Percentiles rank a stretch among this genome's conserved stretches.
Conservation (phyloP, 1,140 invertebrate species). For the Panagrolaimus sp. region DNA sequence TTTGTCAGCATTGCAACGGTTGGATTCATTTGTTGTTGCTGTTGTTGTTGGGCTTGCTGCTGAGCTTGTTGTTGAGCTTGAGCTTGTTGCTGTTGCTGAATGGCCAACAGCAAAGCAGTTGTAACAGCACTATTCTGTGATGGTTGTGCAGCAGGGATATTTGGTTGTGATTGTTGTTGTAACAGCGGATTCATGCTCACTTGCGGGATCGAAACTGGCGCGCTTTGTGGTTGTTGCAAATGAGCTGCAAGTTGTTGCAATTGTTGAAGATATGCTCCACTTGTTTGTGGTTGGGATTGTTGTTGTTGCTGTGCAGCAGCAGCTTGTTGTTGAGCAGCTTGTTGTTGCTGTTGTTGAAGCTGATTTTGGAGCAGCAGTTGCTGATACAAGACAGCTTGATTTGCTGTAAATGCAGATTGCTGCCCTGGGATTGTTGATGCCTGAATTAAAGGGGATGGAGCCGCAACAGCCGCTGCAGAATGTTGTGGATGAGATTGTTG, state of each 20-base stretch:
- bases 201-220: too few species aligned
- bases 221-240: too few species aligned
- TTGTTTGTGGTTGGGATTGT: too few species aligned
- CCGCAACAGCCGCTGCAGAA: not conserved
- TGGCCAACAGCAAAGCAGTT: not conserved
- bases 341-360: constrained; percentile 1
- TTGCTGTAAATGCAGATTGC: not conserved
- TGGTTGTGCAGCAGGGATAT: not conserved
- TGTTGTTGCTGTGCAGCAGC: not conserved
- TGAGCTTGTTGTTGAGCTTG: constrained; percentile 3
- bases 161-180: not conserved
- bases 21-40: not conserved
- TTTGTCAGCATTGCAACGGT: not conserved
- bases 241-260: not conserved
- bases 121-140: not conserved
- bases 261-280: not conserved
- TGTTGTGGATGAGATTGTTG: too few species aligned
- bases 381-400: constrained; percentile 6
- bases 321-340: not conserved
- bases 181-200: not conserved
- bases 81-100: constrained; percentile 14
- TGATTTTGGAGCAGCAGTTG: constrained; percentile 7
- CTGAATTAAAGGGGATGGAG: not conserved
- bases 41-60: not conserved
- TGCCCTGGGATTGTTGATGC: constrained; percentile 2